A percentile compares a stretch with the other conserved stretches of the same genome.
These are phyloP conservation scores for Sigmodon hispidus DNA, from an alignment of 2,113 vertebrate genomes.

Conservation along the genomic window DNA sequence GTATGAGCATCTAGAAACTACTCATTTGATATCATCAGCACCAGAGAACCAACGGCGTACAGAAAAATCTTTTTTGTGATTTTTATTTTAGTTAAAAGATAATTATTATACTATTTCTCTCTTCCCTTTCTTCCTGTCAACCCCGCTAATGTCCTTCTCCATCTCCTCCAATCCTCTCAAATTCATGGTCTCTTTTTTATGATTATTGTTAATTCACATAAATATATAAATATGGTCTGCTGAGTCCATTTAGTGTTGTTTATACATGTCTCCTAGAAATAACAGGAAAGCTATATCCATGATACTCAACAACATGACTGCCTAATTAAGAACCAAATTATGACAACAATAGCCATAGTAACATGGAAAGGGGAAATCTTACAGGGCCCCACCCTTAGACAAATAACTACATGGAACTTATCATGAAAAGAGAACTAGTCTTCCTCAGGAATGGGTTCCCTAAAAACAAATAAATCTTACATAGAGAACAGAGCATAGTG, in stretches of 20 bases:
- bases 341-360: not conserved
- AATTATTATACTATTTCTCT: not conserved
- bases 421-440: not conserved
- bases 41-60: not conserved
- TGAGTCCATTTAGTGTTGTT: not conserved
- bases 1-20: conserved; percentile 32
- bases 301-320: not conserved
- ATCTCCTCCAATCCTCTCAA: not conserved
- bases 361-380: not conserved
- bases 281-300: not conserved
- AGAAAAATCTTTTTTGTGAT: not conserved
- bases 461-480: conserved; percentile 16
- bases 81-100: not conserved
- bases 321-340: not conserved
- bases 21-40: not conserved
- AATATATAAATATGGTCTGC: not conserved
- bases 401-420: not conserved
- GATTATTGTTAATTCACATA: not conserved
- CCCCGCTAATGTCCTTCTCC: not conserved
- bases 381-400: not conserved
- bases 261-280: not conserved
- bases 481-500: not conserved
- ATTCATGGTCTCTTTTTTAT: not conserved
- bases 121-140: not conserved
- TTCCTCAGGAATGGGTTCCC: not conserved